phyloP scores from a whole-genome alignment of 2,113 vertebrate genomes.

The Aegotheles bennettii region DNA sequence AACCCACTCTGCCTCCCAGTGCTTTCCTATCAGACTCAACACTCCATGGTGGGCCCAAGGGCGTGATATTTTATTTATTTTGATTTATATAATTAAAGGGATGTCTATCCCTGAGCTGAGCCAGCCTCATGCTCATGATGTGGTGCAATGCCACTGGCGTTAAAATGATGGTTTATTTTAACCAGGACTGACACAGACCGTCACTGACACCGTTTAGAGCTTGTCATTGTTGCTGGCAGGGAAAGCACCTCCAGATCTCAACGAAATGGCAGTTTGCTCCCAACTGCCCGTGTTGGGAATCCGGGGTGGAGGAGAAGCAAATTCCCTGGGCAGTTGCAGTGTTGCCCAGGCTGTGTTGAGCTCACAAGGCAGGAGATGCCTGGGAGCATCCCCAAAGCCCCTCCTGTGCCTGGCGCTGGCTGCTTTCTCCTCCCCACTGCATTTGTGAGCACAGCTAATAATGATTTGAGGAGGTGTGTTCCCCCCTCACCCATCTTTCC shows the following conservation, averaged over 20 bases:
- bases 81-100: neutral
- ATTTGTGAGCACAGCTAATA: neutral
- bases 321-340: neutral
- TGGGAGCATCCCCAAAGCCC: neutral
- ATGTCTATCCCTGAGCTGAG: neutral
- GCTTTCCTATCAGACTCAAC: neutral
- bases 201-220: neutral
- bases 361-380: accelerated
- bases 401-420: neutral
- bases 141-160: neutral
- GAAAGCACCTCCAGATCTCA: neutral
- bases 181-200: neutral
- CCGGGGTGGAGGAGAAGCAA: neutral
- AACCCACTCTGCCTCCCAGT: neutral
- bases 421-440: neutral
- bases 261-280: neutral
- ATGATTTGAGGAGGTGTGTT: neutral
- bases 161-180: neutral
- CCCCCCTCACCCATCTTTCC: accelerated
- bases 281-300: neutral
- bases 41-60: neutral
- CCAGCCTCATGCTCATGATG: neutral
- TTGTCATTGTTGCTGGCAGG: neutral
- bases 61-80: neutral
- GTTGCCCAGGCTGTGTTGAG: neutral